A percentile compares a stretch with the other conserved stretches of the same genome.
Conservation (phyloP, 2,113 vertebrate genomes). For the Vidua chalybeata region DNA sequence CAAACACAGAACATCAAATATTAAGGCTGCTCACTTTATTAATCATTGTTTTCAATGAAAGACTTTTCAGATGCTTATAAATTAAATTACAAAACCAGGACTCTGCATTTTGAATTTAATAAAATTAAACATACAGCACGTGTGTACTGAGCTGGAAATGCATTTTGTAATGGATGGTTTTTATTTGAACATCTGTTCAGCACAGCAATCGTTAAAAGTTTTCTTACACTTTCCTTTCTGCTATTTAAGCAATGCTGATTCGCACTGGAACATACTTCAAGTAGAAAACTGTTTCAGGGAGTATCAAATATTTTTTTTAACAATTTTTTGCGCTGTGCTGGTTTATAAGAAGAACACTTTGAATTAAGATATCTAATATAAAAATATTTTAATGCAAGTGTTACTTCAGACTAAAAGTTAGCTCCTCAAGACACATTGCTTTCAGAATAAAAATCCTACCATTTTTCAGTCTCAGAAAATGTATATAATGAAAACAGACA, state of each 20-base stretch:
- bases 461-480: not conserved
- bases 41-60: not conserved
- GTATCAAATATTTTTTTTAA: not conserved
- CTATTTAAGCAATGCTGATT: not conserved
- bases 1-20: not conserved
- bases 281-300: not conserved
- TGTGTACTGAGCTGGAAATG: not conserved
- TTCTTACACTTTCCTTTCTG: not conserved
- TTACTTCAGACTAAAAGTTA: not conserved
- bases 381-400: not conserved
- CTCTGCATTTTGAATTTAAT: not conserved
- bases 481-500: not conserved
- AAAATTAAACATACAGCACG: not conserved
- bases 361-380: not conserved
- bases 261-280: not conserved
- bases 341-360: not conserved
- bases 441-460: not conserved
- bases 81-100: not conserved
- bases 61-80: not conserved
- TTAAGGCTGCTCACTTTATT: not conserved
- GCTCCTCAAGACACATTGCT: not conserved
- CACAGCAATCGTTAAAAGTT: not conserved
- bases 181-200: conserved; percentile 18
- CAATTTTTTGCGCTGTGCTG: not conserved
- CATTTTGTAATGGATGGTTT: not conserved